Conservation (phyloP, 64 coral and sea anemone genomes). For the Montipora capricornis region DNA sequence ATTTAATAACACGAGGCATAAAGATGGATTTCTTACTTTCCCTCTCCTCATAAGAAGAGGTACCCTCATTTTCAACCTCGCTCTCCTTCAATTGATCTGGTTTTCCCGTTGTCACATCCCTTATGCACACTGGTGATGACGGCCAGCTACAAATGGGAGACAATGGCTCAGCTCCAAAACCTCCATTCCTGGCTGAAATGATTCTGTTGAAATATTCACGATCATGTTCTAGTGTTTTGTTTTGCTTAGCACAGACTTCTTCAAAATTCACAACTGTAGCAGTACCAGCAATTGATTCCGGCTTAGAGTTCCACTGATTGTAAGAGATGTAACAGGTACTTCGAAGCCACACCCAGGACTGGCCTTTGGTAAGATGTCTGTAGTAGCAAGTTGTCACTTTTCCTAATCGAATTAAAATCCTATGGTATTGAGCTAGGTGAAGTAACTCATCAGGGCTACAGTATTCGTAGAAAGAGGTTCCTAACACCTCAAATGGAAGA, state of each 20-base stretch:
- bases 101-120: neutral
- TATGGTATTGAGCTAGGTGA: slow-evolving; percentile 50
- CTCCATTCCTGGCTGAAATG: neutral
- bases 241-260: slow-evolving; percentile 57
- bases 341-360: slow-evolving; percentile 82
- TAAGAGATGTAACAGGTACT: slow-evolving; percentile 91
- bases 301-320: slow-evolving; percentile 98
- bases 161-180: neutral
- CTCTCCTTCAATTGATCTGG: neutral
- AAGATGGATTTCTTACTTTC: neutral
- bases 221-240: neutral
- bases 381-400: slow-evolving; percentile 72
- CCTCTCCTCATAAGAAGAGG: neutral
- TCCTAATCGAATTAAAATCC: slow-evolving; percentile 34
- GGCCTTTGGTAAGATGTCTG: slow-evolving; percentile 90
- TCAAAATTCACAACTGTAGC: slow-evolving; percentile 51
- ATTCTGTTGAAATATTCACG: slow-evolving; percentile 7
- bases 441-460: slow-evolving; percentile 36
- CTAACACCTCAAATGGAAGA: neutral
- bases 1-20: neutral
- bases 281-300: slow-evolving; percentile 80
- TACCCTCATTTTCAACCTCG: neutral
- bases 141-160: neutral
- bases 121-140: neutral
- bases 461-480: slow-evolving; percentile 12